These are phyloP conservation scores for Istiophorus platypterus DNA, from an alignment of 2,113 vertebrate genomes.

Conservation along the genomic window DNA sequence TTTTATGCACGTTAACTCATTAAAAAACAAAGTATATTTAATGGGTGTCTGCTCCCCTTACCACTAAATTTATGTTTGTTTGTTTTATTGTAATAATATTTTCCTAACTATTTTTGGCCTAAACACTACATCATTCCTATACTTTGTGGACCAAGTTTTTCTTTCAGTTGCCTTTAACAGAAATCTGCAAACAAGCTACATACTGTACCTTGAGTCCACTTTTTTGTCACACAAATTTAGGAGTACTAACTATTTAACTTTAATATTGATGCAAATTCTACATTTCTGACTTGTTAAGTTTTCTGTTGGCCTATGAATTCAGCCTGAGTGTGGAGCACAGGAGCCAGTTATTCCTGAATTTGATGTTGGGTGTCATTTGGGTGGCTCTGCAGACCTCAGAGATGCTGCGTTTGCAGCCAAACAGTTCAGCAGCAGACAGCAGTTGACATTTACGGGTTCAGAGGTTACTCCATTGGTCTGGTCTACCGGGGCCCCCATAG, in stretches of 20 bases:
- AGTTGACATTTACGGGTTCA: constrained; percentile 46
- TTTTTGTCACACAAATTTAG: too few species aligned
- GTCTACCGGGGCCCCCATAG: neutral
- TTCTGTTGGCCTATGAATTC: neutral
- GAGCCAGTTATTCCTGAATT: neutral
- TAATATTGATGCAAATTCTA: neutral
- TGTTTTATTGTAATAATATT: too few species aligned
- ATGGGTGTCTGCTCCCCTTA: too few species aligned
- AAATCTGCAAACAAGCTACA: too few species aligned
- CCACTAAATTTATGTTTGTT: too few species aligned
- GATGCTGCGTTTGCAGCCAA: constrained; percentile 36
- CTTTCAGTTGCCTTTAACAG: too few species aligned
- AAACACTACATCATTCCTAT: too few species aligned
- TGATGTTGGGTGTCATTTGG: neutral
- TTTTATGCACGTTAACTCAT: too few species aligned
- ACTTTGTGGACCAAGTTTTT: too few species aligned
- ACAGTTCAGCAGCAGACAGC: constrained; percentile 15
- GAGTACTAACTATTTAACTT: neutral
- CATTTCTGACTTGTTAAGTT: neutral
- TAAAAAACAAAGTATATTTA: too few species aligned
- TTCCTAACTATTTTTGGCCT: too few species aligned
- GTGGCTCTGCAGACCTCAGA: neutral
- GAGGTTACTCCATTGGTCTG: constrained; percentile 28
- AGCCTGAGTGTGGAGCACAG: neutral
- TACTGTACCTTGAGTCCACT: too few species aligned